Base-by-base conservation (phyloP, 2,113 vertebrate species). In the Carassius carassius region DNA sequence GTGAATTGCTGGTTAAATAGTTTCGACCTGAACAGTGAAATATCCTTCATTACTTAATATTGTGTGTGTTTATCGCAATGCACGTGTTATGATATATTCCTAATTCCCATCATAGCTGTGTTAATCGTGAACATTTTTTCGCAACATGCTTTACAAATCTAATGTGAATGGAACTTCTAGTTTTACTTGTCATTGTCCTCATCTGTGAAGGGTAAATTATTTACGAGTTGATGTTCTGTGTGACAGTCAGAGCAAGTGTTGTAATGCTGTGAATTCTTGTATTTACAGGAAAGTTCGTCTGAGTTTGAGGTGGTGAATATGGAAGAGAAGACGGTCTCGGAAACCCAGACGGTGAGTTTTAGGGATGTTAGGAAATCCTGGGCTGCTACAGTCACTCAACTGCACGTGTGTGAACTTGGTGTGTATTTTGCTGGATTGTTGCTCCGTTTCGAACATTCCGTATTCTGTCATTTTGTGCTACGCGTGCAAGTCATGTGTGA, bases 231-330 rank as follows among this genome's bases (percentile, higher is more conserved):
- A 78, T 58, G 25, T 65, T 44, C 9, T 11, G 12, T 54, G 7
- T 58, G 17, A 78, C 72, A 3, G 19, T 25, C 16, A 2, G 47
- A 49, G 41, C 4, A 54, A 17, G 49, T 85, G 44, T 49, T 77
- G 81, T 67, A 86, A 88, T n/a, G 16, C 44, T 85, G 75, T 84
- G 35, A 49, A 72, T 87, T 87, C 58, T 75, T 67, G 17, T 85
- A 51, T 87, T 88, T 76, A 29, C 91, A 99, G 98, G 96, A 96
- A 72, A 90, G 94, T 23, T 96, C 95, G 7, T 96, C 95, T 0
- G 97, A 99, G 89, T 98, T 97, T 32, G 96, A 99, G 87, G 90
- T 97, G 0, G 93, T 96, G 9, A 88, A 95, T 41, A 58, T 94
- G 0, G 95, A 97, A 47, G 95, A 92, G 0, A 94, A 92, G 58